These are phyloP conservation scores for Melanotus villosus DNA, from an alignment of 2,888 invertebrate species.

Conservation along the genomic window DNA sequence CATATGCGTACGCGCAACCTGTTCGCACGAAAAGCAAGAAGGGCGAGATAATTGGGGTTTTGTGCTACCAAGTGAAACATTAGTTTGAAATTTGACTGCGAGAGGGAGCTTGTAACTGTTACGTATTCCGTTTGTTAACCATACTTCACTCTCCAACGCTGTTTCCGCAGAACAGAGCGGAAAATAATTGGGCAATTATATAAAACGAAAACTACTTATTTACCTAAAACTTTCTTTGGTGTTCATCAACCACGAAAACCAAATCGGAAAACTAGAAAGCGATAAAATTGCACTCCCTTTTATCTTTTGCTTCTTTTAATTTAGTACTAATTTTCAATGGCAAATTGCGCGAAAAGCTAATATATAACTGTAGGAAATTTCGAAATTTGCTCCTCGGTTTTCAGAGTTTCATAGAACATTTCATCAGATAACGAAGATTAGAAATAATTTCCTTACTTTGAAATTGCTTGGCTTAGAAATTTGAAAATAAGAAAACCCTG, in stretches of 20 bases:
- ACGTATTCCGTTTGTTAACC: slow-evolving; percentile 37
- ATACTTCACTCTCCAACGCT: slow-evolving; percentile 13
- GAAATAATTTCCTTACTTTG: no score
- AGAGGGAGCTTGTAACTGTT: slow-evolving; percentile 43
- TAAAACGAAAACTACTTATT: slow-evolving; percentile 16
- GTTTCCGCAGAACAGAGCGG: slow-evolving; percentile 25
- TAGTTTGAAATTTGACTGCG: slow-evolving; percentile 53
- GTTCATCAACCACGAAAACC: slow-evolving; percentile 2
- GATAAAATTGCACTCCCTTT: no score
- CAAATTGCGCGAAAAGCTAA: no score
- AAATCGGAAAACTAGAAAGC: background rate
- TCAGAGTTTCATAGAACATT: no score
- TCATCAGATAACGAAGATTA: no score
- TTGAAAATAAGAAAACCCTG: no score
- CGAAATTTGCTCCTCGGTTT: no score
- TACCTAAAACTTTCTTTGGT: background rate
- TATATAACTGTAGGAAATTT: no score
- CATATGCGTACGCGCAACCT: slow-evolving; percentile 45
- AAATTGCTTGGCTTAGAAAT: no score
- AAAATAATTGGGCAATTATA: slow-evolving; percentile 24
- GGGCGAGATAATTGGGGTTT: slow-evolving; percentile 55
- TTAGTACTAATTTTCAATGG: no score
- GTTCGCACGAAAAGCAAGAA: slow-evolving; percentile 45
- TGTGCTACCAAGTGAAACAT: slow-evolving; percentile 55
- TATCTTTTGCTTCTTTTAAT: no score